A percentile compares a stretch with the other conserved stretches of the same genome.
phyloP scores from a whole-genome alignment of 2,797 vertebrate genomes.

The Acestrorhynchus altus region DNA sequence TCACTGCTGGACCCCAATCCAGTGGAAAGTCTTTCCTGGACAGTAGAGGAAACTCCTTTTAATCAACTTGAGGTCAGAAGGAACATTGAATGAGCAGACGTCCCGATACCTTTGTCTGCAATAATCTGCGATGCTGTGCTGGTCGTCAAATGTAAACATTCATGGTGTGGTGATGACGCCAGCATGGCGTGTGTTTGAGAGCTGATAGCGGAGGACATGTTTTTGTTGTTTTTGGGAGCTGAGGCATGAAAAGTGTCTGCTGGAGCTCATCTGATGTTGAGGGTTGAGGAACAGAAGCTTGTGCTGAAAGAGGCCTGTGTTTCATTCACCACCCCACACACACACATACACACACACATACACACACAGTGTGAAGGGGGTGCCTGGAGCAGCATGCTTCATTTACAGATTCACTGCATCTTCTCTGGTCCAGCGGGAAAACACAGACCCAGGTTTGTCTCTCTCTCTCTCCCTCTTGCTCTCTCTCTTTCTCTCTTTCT shows the following conservation, averaged over 20 bases:
- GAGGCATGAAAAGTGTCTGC: constrained; percentile 49
- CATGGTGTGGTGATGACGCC: background rate
- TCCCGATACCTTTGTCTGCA: no score
- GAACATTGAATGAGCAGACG: no score
- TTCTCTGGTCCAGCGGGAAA: constrained; percentile 80
- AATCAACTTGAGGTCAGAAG: no score
- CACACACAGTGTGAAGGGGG: constrained; percentile 62
- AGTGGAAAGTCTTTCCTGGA: no score
- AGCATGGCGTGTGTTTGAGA: constrained; percentile 33
- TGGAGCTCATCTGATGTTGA: constrained; percentile 52
- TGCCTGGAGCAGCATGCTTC: constrained; percentile 65
- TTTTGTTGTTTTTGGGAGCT: constrained; percentile 49
- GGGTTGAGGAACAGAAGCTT: constrained; percentile 44
- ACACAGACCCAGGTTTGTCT: constrained; percentile 73
- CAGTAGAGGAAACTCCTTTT: no score
- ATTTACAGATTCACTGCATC: constrained; percentile 71
- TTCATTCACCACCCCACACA: constrained; percentile 32
- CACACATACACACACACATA: constrained; percentile 50
- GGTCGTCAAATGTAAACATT: background rate
- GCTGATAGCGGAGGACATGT: constrained; percentile 26
- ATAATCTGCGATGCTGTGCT: no score
- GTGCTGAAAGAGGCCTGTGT: constrained; percentile 60
- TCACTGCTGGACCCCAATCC: no score
- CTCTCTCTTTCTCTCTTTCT: constrained; percentile 2
- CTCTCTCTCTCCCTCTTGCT: constrained; percentile 41